Evolutionary conservation across 2,888 invertebrate genomes (phyloP).

Genomic region (Lasioglossum oenotherae): DNA sequence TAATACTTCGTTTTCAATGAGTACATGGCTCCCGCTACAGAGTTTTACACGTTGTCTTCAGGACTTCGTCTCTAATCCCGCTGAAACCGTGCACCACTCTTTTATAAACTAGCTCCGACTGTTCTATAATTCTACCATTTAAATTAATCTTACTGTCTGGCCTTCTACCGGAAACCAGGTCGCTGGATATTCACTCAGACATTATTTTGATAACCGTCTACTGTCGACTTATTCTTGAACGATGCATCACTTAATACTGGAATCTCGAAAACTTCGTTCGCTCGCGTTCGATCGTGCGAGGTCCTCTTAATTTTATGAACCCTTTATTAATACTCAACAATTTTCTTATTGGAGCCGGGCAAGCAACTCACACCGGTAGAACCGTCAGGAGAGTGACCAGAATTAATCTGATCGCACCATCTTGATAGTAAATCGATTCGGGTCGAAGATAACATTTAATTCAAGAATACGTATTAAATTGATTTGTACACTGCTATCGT

Average conservation of each 20-base stretch:
- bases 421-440: background rate
- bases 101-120: background rate
- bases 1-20: conserved; percentile 12
- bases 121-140: background rate
- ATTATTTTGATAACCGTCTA: background rate
- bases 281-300: background rate
- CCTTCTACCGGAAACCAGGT: background rate
- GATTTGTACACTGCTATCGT: background rate
- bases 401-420: background rate
- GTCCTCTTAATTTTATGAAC: background rate
- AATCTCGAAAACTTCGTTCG: background rate
- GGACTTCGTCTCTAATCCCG: background rate
- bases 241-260: conserved; percentile 3
- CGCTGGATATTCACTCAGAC: background rate
- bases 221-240: background rate
- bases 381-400: background rate
- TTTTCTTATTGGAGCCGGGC: background rate
- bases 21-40: background rate
- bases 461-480: background rate
- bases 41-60: conserved; percentile 5
- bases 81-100: background rate
- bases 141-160: background rate
- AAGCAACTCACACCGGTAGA: background rate
- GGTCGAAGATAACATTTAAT: background rate
- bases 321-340: background rate